Conservation (phyloP, 2,797 vertebrate species). For the Brachyrhaphis roseni region DNA sequence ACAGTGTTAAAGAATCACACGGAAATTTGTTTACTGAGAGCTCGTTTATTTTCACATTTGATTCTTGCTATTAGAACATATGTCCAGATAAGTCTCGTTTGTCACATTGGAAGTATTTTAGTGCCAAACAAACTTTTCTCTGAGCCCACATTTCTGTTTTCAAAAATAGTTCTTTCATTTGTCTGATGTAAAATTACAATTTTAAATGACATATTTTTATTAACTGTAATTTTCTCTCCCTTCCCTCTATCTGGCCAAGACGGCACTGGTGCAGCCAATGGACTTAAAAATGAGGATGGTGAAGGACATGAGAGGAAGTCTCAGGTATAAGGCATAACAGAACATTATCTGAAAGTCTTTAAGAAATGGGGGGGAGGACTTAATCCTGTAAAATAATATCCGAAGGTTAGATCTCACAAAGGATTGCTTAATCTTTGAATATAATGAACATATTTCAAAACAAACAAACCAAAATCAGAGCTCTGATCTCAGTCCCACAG, state of each 20-base stretch:
- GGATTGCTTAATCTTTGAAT: not conserved
- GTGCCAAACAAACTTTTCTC: too few relatives aligned
- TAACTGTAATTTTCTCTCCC: not conserved
- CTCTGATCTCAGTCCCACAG: not conserved
- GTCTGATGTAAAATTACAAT: too few relatives aligned
- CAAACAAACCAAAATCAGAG: not conserved
- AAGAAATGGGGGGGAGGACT: not conserved
- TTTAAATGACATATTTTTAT: too few relatives aligned
- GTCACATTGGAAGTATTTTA: too few relatives aligned
- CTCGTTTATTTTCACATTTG: not conserved
- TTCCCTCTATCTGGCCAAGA: not conserved
- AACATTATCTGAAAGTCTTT: not conserved
- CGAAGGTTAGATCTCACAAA: not conserved
- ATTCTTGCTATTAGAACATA: not conserved
- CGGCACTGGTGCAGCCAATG: too few relatives aligned
- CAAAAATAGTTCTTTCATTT: too few relatives aligned
- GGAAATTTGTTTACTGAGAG: slow-evolving; percentile 24
- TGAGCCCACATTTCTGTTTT: too few relatives aligned
- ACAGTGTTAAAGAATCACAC: slow-evolving; percentile 32
- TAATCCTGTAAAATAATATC: not conserved
- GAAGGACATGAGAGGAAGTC: too few relatives aligned
- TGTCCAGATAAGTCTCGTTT: too few relatives aligned
- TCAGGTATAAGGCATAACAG: too few relatives aligned
- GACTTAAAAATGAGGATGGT: too few relatives aligned
- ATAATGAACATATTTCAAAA: not conserved